Evolutionary conservation across 2,113 vertebrate species (phyloP), one percentile per base, ranked within the genome.

Genomic region (Laticauda colubrina): DNA sequence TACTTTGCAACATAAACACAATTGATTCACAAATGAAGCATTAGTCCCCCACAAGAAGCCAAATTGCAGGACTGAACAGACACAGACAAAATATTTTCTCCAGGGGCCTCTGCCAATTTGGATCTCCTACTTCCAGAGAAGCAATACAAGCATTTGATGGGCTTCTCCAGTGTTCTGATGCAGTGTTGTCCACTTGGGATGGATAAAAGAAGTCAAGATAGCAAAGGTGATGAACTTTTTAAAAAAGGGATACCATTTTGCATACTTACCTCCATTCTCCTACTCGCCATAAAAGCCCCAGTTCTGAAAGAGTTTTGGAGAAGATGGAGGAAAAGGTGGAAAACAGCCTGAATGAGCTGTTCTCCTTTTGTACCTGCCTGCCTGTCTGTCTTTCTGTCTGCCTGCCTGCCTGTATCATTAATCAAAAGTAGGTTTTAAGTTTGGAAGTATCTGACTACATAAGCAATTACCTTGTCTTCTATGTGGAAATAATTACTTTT

Each of bases 1-100:
- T 93, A 95, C 94, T 97, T 96, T 95, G 89, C 91, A 91, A 94
- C 96, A 96, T 89, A 95, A 91, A 94, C 91, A 94, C 94, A 92
- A 96, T 94, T 55, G 94, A 95, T 94, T 61, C 95, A 93, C 64
- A 90, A 97, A 96, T 57, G 94, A 93, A 96, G 92, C 90, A 94
- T 64, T 92, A 89, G 92, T 92, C 94, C 96, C 94, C 95, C 95
- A 91, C 64, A 89, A 90, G 94, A 94, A 86, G 91, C 94, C 85
- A 89, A 7, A 91, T 23, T 14, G 24, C 90, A 48, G 8, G 53
- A 20, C 24, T 54, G 51, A 87, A 92, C 14, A 88, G n/a, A 18
- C 26, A 51, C 3, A 75, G 26, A 8, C n/a, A 90, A 69, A 90
- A 81, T 8, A 20, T 56, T 90, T 75, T 29, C 45, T 53, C 59